A percentile compares a stretch with the other conserved stretches of the same genome.
Conservation (phyloP, 1,140 invertebrate species). For the Drosophila kohkoa region DNA sequence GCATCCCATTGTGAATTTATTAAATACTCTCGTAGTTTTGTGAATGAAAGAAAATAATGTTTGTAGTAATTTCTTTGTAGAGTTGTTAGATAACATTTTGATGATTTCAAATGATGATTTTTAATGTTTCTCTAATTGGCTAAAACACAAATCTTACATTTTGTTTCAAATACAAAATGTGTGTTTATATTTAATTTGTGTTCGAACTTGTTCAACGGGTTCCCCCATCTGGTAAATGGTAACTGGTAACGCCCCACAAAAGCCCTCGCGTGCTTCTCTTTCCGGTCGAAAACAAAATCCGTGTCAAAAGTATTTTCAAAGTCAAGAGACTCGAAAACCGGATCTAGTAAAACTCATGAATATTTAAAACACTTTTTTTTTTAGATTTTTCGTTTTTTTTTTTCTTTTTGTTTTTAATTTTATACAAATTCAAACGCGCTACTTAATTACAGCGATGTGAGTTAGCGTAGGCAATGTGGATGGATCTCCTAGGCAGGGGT, state of each 20-base stretch:
- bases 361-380: conserved; percentile 44
- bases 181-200: conserved; percentile 5
- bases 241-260: conserved; percentile 5
- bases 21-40: conserved; percentile 5
- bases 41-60: conserved; percentile 19
- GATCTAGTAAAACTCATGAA: conserved; percentile 59
- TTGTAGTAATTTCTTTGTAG: not conserved
- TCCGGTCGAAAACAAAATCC: conserved; percentile 57
- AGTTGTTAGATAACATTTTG: not conserved
- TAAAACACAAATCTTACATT: conserved; percentile 13
- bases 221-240: conserved; percentile 1
- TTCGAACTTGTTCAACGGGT: conserved; percentile 44
- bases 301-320: conserved; percentile 55
- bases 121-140: not conserved
- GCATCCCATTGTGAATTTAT: conserved; percentile 46
- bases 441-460: conserved; percentile 67
- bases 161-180: not conserved
- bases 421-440: conserved; percentile 47
- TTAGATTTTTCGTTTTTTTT: not conserved
- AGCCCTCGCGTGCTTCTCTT: conserved; percentile 56
- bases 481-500: conserved; percentile 29
- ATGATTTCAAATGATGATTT: conserved; percentile 3
- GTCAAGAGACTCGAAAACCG: conserved; percentile 56
- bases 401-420: conserved; percentile 29
- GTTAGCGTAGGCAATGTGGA: conserved; percentile 46